Evolutionary conservation across 2,888 invertebrate species (phyloP), one percentile per base, ranked within the genome.

Genomic region (Monochamus alternatus): DNA sequence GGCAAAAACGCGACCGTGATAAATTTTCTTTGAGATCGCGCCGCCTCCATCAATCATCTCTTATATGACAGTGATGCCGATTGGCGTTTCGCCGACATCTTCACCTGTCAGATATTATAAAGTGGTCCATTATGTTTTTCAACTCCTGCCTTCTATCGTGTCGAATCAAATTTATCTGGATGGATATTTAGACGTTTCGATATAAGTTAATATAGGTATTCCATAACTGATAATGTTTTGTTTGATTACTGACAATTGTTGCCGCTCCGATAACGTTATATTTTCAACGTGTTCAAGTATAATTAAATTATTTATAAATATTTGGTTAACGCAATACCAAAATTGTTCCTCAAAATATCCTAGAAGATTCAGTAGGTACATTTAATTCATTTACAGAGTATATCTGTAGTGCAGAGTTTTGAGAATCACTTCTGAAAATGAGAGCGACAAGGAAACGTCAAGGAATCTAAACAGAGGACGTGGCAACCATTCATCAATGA

Each of bases 41-140:
- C 84, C 84, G 84, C 85, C 85, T 82, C 85, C 76, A 88, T 88
- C 88, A 86, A 87, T 87, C 87, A 87, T 85, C 75, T 68, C 60
- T 79, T 75, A 77, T 79, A 79, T 87, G 87, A 87, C 87, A 87
- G 84, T 81, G 82, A 85, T 82, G 78, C 84, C 84, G 83, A 86
- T 87, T 86, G 85, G 84, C 80, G 78, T 83, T 83, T 85, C 80
- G 85, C 87, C 87, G 87, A 87, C 87, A 86, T 86, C 85, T 86
- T 87, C 87, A 87, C 86, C 87, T 87, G 87, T 86, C 86, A 84
- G 82, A 85, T 79, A 81, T 80, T 74, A 74, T 63, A 64, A 58
- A 74, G 75, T 73, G 58, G 73, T 62, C 38, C 77, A 71, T 69
- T 74, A 64, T 64, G 55, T 60, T 63, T 55, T 67, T 75, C 44